phyloP scores from a whole-genome alignment of 2,888 invertebrate genomes.

The Trichogramma dendrolimi region DNA sequence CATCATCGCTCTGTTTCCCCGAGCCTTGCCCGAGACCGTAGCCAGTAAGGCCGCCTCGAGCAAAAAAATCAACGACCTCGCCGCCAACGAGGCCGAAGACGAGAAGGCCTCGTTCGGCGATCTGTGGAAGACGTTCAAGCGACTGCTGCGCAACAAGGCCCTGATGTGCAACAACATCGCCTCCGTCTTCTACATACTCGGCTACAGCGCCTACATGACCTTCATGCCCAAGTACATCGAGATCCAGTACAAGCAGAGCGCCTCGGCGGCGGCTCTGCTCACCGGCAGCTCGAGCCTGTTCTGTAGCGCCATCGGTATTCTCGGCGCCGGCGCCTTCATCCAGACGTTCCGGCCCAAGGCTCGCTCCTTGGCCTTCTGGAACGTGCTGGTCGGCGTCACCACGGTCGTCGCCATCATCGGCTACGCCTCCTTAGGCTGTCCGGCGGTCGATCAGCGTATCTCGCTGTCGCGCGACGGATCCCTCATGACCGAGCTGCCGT shows the following conservation, averaged over 20 bases:
- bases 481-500: slow-evolving; percentile 53
- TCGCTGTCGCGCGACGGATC: slow-evolving; percentile 50
- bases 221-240: slow-evolving; percentile 82
- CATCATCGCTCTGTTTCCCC: slow-evolving; percentile 66
- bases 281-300: slow-evolving; percentile 69
- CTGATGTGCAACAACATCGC: slow-evolving; percentile 71
- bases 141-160: slow-evolving; percentile 63
- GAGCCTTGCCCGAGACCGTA: slow-evolving; percentile 64
- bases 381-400: slow-evolving; percentile 62
- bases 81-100: slow-evolving; percentile 38
- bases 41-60: slow-evolving; percentile 48
- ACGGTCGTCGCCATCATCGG: slow-evolving; percentile 62
- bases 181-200: slow-evolving; percentile 68
- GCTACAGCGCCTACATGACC: slow-evolving; percentile 73
- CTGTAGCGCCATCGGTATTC: slow-evolving; percentile 66
- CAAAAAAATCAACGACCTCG: slow-evolving; percentile 26
- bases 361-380: slow-evolving; percentile 66
- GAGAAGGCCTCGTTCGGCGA: slow-evolving; percentile 52
- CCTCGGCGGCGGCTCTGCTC: slow-evolving; percentile 70
- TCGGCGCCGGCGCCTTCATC: slow-evolving; percentile 65
- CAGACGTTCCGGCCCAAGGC: slow-evolving; percentile 65
- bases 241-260: slow-evolving; percentile 73
- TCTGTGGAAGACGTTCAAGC: slow-evolving; percentile 62
- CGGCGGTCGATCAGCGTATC: slow-evolving; percentile 58
- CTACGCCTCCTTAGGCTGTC: slow-evolving; percentile 66